Base-by-base conservation (phyloP, 92 coral and sea anemone species). In the Epizoanthus stellaris region DNA sequence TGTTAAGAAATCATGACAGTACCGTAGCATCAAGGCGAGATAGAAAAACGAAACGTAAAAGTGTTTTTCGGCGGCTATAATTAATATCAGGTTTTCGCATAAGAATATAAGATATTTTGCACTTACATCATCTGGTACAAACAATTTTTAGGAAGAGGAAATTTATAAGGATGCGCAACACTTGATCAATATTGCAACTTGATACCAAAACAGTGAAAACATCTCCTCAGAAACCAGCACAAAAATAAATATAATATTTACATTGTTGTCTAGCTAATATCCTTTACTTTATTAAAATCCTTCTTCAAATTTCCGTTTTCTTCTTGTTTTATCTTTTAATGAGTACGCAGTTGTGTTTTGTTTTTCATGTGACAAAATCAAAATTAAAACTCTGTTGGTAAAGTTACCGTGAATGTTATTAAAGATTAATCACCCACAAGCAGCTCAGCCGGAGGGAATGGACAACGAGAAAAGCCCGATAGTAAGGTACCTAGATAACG, bases 321-420 rank as follows among this genome's bases (percentile, higher is more conserved):
- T 54, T 62, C 67, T 17, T 45, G 23, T 79, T 79, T 79, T 62
- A 79, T 79, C 21, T 64, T 79, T 79, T 79, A 79, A 79, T 79
- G 83, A 79, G 83, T 52, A 2, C 60, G 71, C 61, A 19, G 43
- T 79, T 79, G 83, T 63, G 45, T 79, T 79, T 4, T 79, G 30
- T 79, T 79, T 64, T 63, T 79, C 71, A 64, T 79, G 47, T 62
- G 83, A 43, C 83, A 63, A 79, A 79, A 63, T 79, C 83, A 79
- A 79, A 79, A 79, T 79, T 62, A 79, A 62, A 79, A 79, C 49
- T 36, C 70, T 62, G 83, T 79, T 79, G 72, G 83, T 64, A 61
- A 79, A 61, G 83, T 62, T 79, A 64, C 53, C 67, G 56, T 25
- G 83, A 61, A 14, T 4, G 61, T 63, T 62, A 79, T 79, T 45